These are phyloP conservation scores for Trematocara marginatum DNA, from an alignment of 2,113 vertebrate genomes.

Conservation along the genomic window DNA sequence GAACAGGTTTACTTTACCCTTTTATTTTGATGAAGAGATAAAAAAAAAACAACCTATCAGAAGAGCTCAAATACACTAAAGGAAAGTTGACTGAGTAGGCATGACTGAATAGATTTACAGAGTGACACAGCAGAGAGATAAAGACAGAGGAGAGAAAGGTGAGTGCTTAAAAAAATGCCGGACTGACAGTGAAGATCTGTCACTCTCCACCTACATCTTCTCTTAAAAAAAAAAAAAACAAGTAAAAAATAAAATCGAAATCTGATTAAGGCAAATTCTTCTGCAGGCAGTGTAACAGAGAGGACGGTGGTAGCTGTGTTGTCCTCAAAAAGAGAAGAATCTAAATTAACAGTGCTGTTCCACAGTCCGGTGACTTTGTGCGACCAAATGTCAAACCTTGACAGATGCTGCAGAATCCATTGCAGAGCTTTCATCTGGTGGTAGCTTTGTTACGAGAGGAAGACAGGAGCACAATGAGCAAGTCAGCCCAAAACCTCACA, in stretches of 20 bases:
- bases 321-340: background rate
- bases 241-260: background rate
- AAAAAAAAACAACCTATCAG: background rate
- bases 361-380: slow-evolving; percentile 6
- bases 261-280: background rate
- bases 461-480: background rate
- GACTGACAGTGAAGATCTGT: background rate
- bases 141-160: background rate
- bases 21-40: background rate
- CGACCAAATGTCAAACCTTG: background rate
- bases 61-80: background rate
- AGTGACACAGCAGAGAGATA: slow-evolving; percentile 15
- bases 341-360: background rate
- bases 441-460: background rate
- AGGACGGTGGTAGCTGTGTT: background rate
- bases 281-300: background rate
- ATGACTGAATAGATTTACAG: slow-evolving; percentile 33
- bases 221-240: background rate
- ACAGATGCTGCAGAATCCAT: slow-evolving; percentile 4
- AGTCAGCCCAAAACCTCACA: background rate
- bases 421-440: background rate
- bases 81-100: background rate
- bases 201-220: background rate
- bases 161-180: background rate
- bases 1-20: background rate